These are phyloP conservation scores for Notolabrus celidotus DNA, from an alignment of 2,797 vertebrate genomes.

Conservation along the genomic window DNA sequence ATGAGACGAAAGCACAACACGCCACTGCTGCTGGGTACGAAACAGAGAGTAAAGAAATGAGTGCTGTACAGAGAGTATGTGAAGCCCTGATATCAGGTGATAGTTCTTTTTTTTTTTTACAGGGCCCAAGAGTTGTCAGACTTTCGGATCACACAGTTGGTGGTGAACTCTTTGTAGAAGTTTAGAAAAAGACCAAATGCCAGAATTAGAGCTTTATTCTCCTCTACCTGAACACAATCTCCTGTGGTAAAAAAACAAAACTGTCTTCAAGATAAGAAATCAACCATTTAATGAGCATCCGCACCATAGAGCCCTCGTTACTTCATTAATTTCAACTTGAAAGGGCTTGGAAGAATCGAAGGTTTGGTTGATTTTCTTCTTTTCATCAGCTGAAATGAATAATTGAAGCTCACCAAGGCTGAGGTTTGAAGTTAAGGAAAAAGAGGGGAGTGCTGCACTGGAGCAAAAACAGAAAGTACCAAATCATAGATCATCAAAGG, in stretches of 20 bases:
- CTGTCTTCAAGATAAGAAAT: neutral
- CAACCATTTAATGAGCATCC: neutral
- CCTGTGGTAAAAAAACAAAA: neutral
- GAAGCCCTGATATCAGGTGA: conserved; percentile 3
- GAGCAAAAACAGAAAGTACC: too few species aligned
- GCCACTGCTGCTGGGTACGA: neutral
- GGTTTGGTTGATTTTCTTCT: neutral
- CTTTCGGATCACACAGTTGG: neutral
- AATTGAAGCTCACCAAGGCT: conserved; percentile 1
- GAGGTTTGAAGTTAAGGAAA: neutral
- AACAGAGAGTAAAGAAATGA: conserved; percentile 3
- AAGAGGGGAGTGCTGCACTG: too few species aligned
- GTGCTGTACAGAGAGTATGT: conserved; percentile 12
- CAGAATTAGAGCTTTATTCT: neutral
- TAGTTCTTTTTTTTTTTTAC: conserved; percentile 8
- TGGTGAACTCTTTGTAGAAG: neutral
- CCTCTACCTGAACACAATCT: conserved; percentile 1
- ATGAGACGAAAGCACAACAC: conserved; percentile 32
- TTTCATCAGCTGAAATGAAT: conserved; percentile 5
- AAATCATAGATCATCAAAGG: too few species aligned
- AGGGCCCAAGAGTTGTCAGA: neutral
- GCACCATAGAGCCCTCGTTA: neutral
- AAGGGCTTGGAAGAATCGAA: conserved; percentile 11
- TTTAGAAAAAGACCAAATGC: conserved; percentile 1
- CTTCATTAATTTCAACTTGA: conserved; percentile 3